phyloP scores from a whole-genome alignment of 2,888 invertebrate genomes.

The Malthinus seriepunctatus region DNA sequence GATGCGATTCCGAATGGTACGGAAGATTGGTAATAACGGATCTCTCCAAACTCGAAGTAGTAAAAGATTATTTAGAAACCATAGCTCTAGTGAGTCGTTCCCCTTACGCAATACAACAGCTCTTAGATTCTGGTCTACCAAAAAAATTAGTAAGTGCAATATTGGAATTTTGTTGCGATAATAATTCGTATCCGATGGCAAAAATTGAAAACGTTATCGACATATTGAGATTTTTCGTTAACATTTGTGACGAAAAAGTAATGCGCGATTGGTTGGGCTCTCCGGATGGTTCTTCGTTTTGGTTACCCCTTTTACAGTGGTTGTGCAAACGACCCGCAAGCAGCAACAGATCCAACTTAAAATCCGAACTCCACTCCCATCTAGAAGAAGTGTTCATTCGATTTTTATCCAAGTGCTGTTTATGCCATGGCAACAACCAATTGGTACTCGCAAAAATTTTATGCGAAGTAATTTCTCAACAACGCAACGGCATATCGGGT shows the following conservation, averaged over 20 bases:
- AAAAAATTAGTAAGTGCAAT: constrained; percentile 66
- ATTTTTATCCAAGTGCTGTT: constrained; percentile 80
- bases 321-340: constrained; percentile 60
- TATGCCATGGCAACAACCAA: constrained; percentile 85
- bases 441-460: constrained; percentile 79
- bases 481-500: constrained; percentile 74
- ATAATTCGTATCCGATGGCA: constrained; percentile 54
- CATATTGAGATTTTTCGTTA: constrained; percentile 80
- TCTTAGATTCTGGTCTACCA: constrained; percentile 77
- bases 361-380: constrained; percentile 55
- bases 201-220: constrained; percentile 64
- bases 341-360: constrained; percentile 43
- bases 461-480: constrained; percentile 73
- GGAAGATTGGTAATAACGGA: constrained; percentile 61
- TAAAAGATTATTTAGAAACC: constrained; percentile 72
- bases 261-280: constrained; percentile 90
- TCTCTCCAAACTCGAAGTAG: constrained; percentile 59
- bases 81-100: constrained; percentile 82
- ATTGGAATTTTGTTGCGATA: constrained; percentile 53
- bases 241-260: constrained; percentile 76
- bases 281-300: constrained; percentile 79
- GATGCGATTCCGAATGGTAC: constrained; percentile 61
- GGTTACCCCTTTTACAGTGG: constrained; percentile 79
- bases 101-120: constrained; percentile 71
- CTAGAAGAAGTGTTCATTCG: constrained; percentile 78